Evolutionary conservation across 2,888 invertebrate genomes (phyloP).

Genomic region (Alentia gelatinosa): DNA sequence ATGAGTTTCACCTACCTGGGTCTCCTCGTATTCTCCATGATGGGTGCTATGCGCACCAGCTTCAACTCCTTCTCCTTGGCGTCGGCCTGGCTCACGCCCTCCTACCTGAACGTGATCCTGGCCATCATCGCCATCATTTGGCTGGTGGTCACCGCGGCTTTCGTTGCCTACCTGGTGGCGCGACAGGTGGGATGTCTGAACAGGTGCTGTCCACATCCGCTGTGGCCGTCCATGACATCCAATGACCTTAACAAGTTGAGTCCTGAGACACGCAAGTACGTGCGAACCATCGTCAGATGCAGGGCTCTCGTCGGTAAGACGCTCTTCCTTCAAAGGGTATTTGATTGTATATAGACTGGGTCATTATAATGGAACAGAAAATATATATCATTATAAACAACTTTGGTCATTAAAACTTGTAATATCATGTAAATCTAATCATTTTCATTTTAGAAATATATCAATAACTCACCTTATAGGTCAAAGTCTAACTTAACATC

Average conservation of each 20-base stretch:
- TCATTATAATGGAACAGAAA: too few relatives aligned
- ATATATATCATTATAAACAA: too few relatives aligned
- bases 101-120: constrained; percentile 67
- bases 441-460: too few relatives aligned
- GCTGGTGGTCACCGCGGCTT: constrained; percentile 64
- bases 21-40: constrained; percentile 68
- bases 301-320: constrained; percentile 55
- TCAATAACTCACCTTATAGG: too few relatives aligned
- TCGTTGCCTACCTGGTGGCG: constrained; percentile 62
- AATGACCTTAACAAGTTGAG: constrained; percentile 70
- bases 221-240: constrained; percentile 75
- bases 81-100: constrained; percentile 66
- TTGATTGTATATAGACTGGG: too few relatives aligned
- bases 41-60: constrained; percentile 69
- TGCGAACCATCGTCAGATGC: constrained; percentile 72
- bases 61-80: constrained; percentile 60
- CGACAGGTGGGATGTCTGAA: constrained; percentile 50
- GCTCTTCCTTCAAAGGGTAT: too few relatives aligned
- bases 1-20: constrained; percentile 68
- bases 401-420: too few relatives aligned
- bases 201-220: constrained; percentile 62
- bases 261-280: constrained; percentile 73
- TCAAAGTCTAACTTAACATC: too few relatives aligned
- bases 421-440: too few relatives aligned
- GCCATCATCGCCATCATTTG: constrained; percentile 69